Percentiles rank a stretch among this genome's conserved stretches.
Conservation (phyloP, 2,888 invertebrate species). For the Acronicta alni region DNA sequence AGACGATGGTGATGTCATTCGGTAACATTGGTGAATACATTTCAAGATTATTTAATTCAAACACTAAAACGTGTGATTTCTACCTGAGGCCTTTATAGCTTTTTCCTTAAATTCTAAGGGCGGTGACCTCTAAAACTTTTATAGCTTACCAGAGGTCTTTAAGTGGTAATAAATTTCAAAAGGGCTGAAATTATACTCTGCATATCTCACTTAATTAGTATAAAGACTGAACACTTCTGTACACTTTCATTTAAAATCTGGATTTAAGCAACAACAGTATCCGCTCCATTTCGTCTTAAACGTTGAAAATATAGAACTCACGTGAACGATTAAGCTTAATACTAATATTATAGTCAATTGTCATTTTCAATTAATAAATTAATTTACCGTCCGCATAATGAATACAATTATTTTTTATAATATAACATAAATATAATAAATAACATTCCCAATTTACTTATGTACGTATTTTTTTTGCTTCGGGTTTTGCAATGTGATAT, state of each 20-base stretch:
- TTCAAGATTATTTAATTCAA: constrained; percentile 33
- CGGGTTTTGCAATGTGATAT: too few relatives aligned
- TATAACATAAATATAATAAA: too few relatives aligned
- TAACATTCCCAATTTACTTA: too few relatives aligned
- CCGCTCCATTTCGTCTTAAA: background rate
- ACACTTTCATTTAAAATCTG: background rate
- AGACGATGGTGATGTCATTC: constrained; percentile 23
- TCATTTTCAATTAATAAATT: too few relatives aligned
- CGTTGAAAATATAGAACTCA: too few relatives aligned
- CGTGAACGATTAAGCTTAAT: too few relatives aligned
- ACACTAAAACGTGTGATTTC: constrained; percentile 25
- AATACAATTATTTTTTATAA: too few relatives aligned
- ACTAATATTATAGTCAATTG: too few relatives aligned
- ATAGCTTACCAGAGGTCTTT: constrained; percentile 44
- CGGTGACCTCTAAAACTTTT: constrained; percentile 53
- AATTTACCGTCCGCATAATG: too few relatives aligned
- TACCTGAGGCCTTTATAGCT: constrained; percentile 34
- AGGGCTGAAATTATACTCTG: constrained; percentile 10
- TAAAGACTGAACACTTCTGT: background rate
- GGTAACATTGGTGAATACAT: constrained; percentile 31
- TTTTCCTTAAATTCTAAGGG: constrained; percentile 53
- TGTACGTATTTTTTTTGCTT: too few relatives aligned
- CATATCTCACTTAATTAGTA: constrained; percentile 31
- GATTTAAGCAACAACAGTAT: background rate
- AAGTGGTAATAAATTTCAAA: constrained; percentile 30